phyloP scores from a whole-genome alignment of 1,140 invertebrate genomes.

The Bradynema listronoti region DNA sequence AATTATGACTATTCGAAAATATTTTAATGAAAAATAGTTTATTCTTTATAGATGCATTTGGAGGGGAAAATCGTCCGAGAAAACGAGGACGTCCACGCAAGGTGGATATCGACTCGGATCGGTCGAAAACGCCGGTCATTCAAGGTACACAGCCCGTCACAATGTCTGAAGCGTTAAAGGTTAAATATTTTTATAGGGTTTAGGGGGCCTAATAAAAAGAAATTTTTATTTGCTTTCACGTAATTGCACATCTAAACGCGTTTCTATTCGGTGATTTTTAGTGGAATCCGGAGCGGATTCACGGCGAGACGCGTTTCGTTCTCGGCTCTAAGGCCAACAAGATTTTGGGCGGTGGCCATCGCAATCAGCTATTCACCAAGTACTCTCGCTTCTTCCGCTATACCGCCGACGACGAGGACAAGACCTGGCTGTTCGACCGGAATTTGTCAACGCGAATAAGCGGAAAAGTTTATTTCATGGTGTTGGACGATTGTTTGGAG shows the following conservation, averaged over 20 bases:
- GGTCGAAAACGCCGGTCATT: constrained; percentile 40
- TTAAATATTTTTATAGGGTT: constrained; percentile 1
- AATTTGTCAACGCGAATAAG: constrained; percentile 36
- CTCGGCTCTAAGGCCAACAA: constrained; percentile 46
- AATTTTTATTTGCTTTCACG: too few relatives aligned
- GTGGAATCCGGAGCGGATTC: constrained; percentile 40
- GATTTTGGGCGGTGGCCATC: constrained; percentile 25
- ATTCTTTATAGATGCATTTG: constrained; percentile 13
- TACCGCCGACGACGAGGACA: constrained; percentile 45
- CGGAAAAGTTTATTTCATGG: constrained; percentile 44
- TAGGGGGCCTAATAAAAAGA: not conserved
- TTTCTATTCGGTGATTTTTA: constrained; percentile 11
- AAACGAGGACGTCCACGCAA: constrained; percentile 44
- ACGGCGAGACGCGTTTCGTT: constrained; percentile 30
- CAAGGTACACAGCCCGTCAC: constrained; percentile 39
- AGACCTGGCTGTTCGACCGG: constrained; percentile 39
- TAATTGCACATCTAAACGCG: not conserved
- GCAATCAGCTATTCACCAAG: constrained; percentile 40
- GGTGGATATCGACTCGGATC: constrained; percentile 41
- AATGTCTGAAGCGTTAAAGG: constrained; percentile 34
- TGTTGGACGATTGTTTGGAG: constrained; percentile 39
- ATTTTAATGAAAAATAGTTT: too few relatives aligned
- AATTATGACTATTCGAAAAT: too few relatives aligned
- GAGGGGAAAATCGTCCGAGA: constrained; percentile 24
- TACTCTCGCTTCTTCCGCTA: constrained; percentile 46